These are phyloP conservation scores for Hemiprocne comata DNA, from an alignment of 2,113 vertebrate species.

Conservation along the genomic window DNA sequence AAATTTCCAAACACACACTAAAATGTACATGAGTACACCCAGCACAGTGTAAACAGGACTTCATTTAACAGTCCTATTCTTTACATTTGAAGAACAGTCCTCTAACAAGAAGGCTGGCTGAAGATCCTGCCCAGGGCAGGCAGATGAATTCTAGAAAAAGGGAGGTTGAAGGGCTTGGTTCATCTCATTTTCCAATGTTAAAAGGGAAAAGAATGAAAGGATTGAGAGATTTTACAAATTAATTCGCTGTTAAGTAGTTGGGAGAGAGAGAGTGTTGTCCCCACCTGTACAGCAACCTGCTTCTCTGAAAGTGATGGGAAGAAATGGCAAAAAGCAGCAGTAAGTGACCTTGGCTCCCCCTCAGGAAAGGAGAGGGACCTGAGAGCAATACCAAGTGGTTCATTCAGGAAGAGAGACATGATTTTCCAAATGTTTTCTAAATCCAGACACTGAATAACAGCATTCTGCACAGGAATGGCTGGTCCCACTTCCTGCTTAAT, in stretches of 20 bases:
- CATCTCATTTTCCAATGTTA: fast-evolving
- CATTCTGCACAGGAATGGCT: background rate
- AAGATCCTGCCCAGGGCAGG: too few relatives aligned
- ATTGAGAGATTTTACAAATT: background rate
- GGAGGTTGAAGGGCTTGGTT: background rate
- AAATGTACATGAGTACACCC: too few relatives aligned
- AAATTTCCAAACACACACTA: background rate
- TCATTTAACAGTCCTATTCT: fast-evolving
- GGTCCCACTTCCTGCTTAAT: background rate
- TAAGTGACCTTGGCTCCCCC: background rate
- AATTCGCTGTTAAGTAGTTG: too few relatives aligned
- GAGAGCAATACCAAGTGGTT: background rate
- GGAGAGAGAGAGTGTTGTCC: background rate
- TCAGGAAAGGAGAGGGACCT: too few relatives aligned
- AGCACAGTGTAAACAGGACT: fast-evolving
- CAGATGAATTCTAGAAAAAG: background rate
- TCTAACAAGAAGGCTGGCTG: background rate
- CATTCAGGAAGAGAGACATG: too few relatives aligned
- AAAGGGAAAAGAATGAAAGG: background rate
- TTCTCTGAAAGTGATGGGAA: background rate
- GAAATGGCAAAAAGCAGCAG: background rate
- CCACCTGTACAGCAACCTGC: background rate
- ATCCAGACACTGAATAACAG: background rate
- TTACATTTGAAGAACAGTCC: background rate
- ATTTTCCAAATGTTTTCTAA: background rate